Evolutionary conservation across 2,888 invertebrate genomes (phyloP), one percentile per base, ranked within the genome.

Genomic region (Leptopilina myrica): DNA sequence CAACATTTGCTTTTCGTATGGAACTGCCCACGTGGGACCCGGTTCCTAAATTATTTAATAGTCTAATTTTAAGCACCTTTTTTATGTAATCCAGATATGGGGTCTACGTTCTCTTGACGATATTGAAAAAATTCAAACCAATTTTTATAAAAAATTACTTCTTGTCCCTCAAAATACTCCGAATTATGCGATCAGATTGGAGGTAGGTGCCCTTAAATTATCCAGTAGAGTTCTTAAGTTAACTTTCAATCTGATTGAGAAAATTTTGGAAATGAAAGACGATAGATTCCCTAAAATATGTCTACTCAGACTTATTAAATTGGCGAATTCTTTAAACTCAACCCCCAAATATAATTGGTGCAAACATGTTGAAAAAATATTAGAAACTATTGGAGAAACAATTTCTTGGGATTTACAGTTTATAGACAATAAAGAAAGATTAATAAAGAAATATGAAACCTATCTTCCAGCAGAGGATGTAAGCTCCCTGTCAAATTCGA

Each of bases 391-490:
- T 59, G 15, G 59, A 5, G n/a, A 59, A 59, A n/a, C n/a, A n/a
- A 59, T 59, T 8, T 7, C 15, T 4, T 59, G 59, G n/a, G 15
- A 59, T n/a, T 15, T 15, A 15, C 59, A 59, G 15, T 59, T 7
- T n/a, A 59, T 15, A n/a, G 59, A 59, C 7, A 59, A n/a, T 59
- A 59, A 59, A n/a, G 59, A 59, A 15, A 59, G 59, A 59, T 59
- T 59, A 8, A 5, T 15, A 7, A 46, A 46, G 7, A 46, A 46
- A 9, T 46, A 46, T 46, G 46, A 46, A 46, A 46, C 46, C 9
- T 46, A 46, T 9, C 46, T 46, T 7, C 33, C 1, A 33, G 33
- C 33, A 33, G 33, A 33, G 2, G 33, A 33, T 33, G 33, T 33
- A 33, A 33, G 2, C 33, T 33, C 33, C 33, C 33, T 33, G 33